Conservation (phyloP, 2,797 vertebrate species). For the Craterocephalus amniculus region DNA sequence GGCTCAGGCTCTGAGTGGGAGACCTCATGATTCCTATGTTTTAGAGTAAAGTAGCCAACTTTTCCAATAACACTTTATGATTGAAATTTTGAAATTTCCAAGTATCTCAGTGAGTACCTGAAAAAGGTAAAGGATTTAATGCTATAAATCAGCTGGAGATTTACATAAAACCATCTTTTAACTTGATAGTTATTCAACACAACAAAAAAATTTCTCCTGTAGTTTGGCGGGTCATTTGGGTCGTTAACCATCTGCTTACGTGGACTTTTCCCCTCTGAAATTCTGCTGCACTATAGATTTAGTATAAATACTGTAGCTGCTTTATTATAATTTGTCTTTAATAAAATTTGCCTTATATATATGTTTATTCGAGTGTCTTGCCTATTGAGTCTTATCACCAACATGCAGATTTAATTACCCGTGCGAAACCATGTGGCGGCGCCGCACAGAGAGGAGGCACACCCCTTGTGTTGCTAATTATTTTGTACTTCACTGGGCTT, state of each 20-base stretch:
- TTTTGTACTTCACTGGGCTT: slow-evolving; percentile 64
- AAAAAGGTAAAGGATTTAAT: no score
- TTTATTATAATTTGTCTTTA: slow-evolving; percentile 42
- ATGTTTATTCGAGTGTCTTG: slow-evolving; percentile 45
- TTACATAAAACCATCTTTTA: no score
- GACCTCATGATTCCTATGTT: no score
- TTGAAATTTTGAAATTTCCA: no score
- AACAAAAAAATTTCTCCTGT: no score
- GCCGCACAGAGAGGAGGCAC: slow-evolving; percentile 45
- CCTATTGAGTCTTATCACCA: slow-evolving; percentile 65
- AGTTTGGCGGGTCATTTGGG: not conserved
- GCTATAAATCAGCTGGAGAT: no score
- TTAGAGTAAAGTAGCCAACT: no score
- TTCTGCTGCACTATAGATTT: not conserved
- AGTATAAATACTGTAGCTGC: slow-evolving; percentile 6
- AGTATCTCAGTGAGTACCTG: no score
- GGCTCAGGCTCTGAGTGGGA: no score
- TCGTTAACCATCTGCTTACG: not conserved
- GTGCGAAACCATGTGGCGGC: slow-evolving; percentile 54
- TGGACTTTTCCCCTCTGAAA: not conserved
- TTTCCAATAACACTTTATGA: no score
- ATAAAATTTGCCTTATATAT: slow-evolving; percentile 35
- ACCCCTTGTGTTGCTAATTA: slow-evolving; percentile 67
- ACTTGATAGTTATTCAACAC: no score
- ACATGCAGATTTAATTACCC: slow-evolving; percentile 70